These are phyloP conservation scores for Heliocidaris tuberculata DNA, from an alignment of 35 echinoderm and acorn worm genomes.

Conservation along the genomic window DNA sequence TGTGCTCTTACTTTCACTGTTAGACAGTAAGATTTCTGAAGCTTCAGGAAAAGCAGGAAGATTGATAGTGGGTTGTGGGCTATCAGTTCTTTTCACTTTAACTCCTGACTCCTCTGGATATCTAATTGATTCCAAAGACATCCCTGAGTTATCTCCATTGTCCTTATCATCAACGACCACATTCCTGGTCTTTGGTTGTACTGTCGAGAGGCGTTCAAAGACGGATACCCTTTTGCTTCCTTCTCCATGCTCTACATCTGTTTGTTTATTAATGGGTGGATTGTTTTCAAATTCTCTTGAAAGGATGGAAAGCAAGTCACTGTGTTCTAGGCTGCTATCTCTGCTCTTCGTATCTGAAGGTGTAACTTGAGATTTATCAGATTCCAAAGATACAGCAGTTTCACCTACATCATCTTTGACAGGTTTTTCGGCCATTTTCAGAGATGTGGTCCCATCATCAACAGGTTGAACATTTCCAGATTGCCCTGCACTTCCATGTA, in stretches of 20 bases:
- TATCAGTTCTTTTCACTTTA: background rate
- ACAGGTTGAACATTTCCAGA: background rate
- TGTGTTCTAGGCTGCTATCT: no score
- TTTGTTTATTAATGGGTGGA: background rate
- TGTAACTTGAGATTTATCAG: background rate
- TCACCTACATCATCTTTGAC: background rate
- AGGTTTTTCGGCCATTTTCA: background rate
- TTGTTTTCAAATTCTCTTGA: background rate
- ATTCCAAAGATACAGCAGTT: background rate
- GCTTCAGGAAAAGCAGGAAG: background rate
- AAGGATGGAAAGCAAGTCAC: background rate
- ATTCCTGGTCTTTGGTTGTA: background rate
- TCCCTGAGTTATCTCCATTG: background rate
- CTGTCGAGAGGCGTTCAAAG: background rate
- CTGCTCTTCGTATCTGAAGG: no score
- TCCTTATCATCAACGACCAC: background rate
- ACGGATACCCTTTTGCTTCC: background rate
- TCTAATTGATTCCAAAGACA: background rate
- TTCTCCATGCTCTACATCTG: background rate
- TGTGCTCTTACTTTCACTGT: background rate
- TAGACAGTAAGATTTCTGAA: background rate
- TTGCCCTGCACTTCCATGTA: background rate
- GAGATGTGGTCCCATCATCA: background rate
- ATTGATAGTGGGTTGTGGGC: background rate
- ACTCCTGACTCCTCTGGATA: background rate